Percentiles rank a stretch among this genome's conserved stretches.
Conservation (phyloP, 2,888 invertebrate genomes). For the Patella pellucida region DNA sequence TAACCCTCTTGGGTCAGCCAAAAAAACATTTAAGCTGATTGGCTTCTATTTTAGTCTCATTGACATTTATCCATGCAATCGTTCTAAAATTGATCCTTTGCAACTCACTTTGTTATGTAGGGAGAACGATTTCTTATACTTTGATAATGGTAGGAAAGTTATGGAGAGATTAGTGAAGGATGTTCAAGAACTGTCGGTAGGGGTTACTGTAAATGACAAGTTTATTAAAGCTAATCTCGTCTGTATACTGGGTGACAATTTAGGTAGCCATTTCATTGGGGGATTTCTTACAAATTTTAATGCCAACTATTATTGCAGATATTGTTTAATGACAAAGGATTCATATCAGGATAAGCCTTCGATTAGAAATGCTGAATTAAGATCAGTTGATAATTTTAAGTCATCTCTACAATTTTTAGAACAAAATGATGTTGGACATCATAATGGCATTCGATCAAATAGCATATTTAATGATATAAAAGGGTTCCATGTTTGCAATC, state of each 20-base stretch:
- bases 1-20: conserved; percentile 4
- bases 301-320: background rate
- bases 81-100: conserved; percentile 3
- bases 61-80: background rate
- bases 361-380: background rate
- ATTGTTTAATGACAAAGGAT: conserved; percentile 1
- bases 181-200: background rate
- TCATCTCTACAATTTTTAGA: background rate
- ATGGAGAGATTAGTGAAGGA: background rate
- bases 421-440: background rate
- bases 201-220: too few relatives aligned
- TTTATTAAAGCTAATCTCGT: too few relatives aligned
- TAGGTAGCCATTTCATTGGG: too few relatives aligned
- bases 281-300: background rate
- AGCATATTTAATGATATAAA: conserved; percentile 1
- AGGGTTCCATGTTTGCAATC: background rate
- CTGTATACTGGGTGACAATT: too few relatives aligned
- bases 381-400: background rate
- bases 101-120: background rate
- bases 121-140: background rate
- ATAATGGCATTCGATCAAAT: background rate
- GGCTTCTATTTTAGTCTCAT: background rate
- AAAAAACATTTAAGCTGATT: background rate
- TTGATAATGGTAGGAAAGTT: background rate
- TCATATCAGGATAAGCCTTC: conserved; percentile 6